A percentile compares a stretch with the other conserved stretches of the same genome.
These are phyloP conservation scores for Rhabdophis nuchalis DNA, from an alignment of 2,797 vertebrate species.

Conservation along the genomic window DNA sequence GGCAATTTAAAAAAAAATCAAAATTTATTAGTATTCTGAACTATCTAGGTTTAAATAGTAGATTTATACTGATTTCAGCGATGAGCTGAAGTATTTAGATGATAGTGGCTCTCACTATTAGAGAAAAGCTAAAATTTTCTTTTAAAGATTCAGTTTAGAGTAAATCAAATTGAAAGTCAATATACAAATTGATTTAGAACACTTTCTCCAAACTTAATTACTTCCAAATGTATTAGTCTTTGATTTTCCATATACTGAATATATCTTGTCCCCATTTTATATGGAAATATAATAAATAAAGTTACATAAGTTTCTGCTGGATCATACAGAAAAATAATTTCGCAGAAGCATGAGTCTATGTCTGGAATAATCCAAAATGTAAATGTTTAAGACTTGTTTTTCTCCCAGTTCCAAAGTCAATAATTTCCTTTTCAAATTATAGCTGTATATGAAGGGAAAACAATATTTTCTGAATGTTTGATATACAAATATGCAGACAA, in stretches of 20 bases:
- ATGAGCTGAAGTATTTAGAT: neutral
- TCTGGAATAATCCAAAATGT: conserved; percentile 26
- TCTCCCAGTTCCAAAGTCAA: conserved; percentile 36
- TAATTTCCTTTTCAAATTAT: conserved; percentile 36
- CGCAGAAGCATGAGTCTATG: conserved; percentile 34
- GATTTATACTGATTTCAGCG: neutral
- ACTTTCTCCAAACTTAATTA: neutral
- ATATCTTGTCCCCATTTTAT: neutral
- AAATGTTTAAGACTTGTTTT: conserved; percentile 6
- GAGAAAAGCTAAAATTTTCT: neutral
- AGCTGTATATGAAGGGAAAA: neutral
- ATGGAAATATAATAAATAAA: neutral
- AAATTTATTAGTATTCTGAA: neutral
- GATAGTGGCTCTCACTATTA: neutral
- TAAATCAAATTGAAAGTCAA: neutral
- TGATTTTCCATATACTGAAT: neutral
- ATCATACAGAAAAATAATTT: conserved; percentile 17
- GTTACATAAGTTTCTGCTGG: neutral
- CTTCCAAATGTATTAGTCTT: neutral
- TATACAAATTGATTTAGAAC: neutral
- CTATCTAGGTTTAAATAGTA: neutral
- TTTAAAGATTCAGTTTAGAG: neutral
- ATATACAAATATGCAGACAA: conserved; percentile 5
- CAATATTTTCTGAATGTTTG: neutral
- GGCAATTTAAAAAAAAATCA: neutral